Conservation (phyloP, 1,140 invertebrate genomes). For the Gonatopus flavifemur region DNA sequence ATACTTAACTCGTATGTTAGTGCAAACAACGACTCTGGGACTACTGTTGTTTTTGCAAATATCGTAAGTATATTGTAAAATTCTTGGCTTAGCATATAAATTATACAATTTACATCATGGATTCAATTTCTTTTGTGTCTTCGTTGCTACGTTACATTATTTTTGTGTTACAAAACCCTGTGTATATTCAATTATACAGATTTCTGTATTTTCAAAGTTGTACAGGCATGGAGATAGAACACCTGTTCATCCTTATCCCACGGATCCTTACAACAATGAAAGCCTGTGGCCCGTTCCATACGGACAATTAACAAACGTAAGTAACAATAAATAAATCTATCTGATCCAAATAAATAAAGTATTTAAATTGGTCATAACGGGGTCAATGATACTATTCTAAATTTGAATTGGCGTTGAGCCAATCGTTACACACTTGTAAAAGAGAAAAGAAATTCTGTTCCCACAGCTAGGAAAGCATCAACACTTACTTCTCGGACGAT, state of each 20-base stretch:
- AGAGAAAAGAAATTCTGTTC: too few species aligned
- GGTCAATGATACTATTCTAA: too few species aligned
- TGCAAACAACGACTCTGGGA: too few species aligned
- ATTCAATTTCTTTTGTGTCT: background rate
- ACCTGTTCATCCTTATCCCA: slow-evolving; percentile 73
- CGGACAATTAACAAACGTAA: slow-evolving; percentile 79
- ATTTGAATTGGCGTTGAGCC: too few species aligned
- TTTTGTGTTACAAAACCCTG: slow-evolving; percentile 2
- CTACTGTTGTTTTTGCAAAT: slow-evolving; percentile 41
- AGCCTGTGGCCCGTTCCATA: slow-evolving; percentile 74
- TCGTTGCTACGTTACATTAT: too few species aligned
- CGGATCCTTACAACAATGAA: slow-evolving; percentile 71
- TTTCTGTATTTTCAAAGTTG: slow-evolving; percentile 60
- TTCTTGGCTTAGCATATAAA: too few species aligned
- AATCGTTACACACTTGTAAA: too few species aligned
- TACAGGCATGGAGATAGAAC: slow-evolving; percentile 84
- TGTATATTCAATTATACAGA: too few species aligned
- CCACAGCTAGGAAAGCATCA: slow-evolving; percentile 76
- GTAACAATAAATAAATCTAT: too few species aligned
- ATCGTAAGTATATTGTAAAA: slow-evolving; percentile 38
- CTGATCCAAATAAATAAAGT: too few species aligned
- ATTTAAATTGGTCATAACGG: too few species aligned
- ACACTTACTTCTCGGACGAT: slow-evolving; percentile 77
- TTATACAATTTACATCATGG: background rate
- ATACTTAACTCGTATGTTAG: too few species aligned